A percentile compares a stretch with the other conserved stretches of the same genome.
phyloP scores from a whole-genome alignment of 2,888 invertebrate genomes.

The Troilus luridus region DNA sequence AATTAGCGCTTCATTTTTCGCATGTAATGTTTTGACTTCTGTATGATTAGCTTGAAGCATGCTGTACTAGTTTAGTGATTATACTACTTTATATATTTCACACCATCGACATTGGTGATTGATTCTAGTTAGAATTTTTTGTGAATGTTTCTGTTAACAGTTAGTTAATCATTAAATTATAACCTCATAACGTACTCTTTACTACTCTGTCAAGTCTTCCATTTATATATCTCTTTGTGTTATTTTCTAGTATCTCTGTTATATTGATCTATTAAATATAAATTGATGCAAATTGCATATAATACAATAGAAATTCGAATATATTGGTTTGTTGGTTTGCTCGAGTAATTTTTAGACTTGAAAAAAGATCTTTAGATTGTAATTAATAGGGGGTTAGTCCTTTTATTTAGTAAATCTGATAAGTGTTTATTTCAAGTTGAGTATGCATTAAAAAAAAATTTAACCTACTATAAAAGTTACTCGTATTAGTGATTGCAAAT shows the following conservation, averaged over 20 bases:
- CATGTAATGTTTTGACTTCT: background rate
- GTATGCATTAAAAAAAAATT: background rate
- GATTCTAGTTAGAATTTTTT: background rate
- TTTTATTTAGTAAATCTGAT: background rate
- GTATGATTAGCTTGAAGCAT: conserved; percentile 10
- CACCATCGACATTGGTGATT: background rate
- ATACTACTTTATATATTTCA: background rate
- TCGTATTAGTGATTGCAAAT: background rate
- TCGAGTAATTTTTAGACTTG: background rate
- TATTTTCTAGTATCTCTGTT: background rate
- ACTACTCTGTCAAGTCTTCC: background rate
- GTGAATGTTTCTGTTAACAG: background rate
- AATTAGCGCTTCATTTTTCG: conserved; percentile 12
- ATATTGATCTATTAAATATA: background rate
- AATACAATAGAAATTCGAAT: background rate
- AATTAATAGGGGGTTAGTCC: background rate
- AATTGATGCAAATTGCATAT: background rate
- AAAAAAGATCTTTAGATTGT: background rate
- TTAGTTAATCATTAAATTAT: background rate
- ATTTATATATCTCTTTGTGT: background rate
- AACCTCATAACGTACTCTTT: background rate
- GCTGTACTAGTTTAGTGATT: background rate
- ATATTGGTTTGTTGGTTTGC: background rate
- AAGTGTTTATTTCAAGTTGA: background rate
- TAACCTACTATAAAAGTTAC: background rate